Base-by-base conservation (phyloP, 2,888 invertebrate species). In the Eledone cirrhosa region DNA sequence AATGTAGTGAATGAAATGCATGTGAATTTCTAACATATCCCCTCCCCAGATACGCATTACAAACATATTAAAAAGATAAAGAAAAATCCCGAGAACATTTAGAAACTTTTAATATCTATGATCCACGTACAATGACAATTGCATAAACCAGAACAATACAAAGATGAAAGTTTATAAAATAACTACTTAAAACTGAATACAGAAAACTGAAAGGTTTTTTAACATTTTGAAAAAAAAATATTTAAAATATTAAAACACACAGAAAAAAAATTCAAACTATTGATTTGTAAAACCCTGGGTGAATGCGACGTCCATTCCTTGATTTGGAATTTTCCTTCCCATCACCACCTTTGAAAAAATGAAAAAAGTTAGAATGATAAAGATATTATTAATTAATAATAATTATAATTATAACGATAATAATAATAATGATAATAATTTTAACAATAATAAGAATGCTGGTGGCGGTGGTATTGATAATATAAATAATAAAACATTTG, bases 281-380 rank as follows among this genome's bases (percentile, higher is more conserved):
- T 72, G 7, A 69, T 41, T 33, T 33, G 72, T 41, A 72, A 72
- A 72, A n/a, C 29, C 29, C 72, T 41, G 33, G 72, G 41, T 41
- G 33, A 72, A 41, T 72, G 72, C n/a, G 72, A 72, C 72, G 72
- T 72, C 72, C 72, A 72, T 72, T 72, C 41, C 72, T 72, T 72
- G 31, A 72, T 41, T 41, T 72, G 31, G 31, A 19, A 8, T 41
- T 41, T 41, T 41, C 41, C 41, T 41, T 11, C 41, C 41, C 41
- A 41, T 41, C 41, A 41, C 41, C 41, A 41, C 41, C 41, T 41
- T 41, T 41, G 41, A 41, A 41, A 41, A 41, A 41, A 41, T 41
- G 41, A 41, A 41, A 41, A 41, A 8, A 41, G 5, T 41, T 41
- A 41, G 41, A 41, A 41, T 41, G 41, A 41, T 41, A 11, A 41